Evolutionary conservation across 2,888 invertebrate genomes (phyloP), one percentile per base, ranked within the genome.

Genomic region (Platynereis dumerilii): DNA sequence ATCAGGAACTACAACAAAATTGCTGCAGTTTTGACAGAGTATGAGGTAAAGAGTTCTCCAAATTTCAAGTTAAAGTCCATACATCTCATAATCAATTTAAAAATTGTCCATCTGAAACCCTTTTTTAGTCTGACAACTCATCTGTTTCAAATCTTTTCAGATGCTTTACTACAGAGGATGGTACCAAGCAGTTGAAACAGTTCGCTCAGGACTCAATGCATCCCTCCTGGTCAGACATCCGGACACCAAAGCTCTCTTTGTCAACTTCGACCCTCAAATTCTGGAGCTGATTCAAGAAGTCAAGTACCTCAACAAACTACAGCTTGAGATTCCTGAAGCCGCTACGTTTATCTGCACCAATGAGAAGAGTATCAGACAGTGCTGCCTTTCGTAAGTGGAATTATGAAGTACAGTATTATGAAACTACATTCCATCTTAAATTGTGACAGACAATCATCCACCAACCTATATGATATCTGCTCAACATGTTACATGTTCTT

Each of bases 191-290:
- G 81, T 84, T 12, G 83, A 84, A 29, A 73, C 79, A 0, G 78
- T 80, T 54, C 80, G 78, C 60, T 76, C 78, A 29, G 82, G 83
- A 12, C 77, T 84, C 22, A 74, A 78, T 64, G 77, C 83, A 20
- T 79, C 83, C 1, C 75, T 84, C 27, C 74, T 95, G 85, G 88
- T 91, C 15, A 45, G 89, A n/a, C 80, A 84, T 67, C 81, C 82
- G 22, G 83, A 83, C 42, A 76, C 80, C 2, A 73, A 72, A 26
- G 76, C 79, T 58, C 74, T 81, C 28, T 79, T 73, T 67, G 82
- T 84, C 42, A 85, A 85, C 78, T 84, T 82, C 75, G 84, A 85
- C 74, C 77, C 80, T 2, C 80, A 80, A 68, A 78, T 85, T 28
- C 74, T 83, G 53, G 83, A 84, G 65, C 70, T 85, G 60, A 80